Base-by-base conservation (phyloP, 2,888 invertebrate species). In the Sipha maydis region DNA sequence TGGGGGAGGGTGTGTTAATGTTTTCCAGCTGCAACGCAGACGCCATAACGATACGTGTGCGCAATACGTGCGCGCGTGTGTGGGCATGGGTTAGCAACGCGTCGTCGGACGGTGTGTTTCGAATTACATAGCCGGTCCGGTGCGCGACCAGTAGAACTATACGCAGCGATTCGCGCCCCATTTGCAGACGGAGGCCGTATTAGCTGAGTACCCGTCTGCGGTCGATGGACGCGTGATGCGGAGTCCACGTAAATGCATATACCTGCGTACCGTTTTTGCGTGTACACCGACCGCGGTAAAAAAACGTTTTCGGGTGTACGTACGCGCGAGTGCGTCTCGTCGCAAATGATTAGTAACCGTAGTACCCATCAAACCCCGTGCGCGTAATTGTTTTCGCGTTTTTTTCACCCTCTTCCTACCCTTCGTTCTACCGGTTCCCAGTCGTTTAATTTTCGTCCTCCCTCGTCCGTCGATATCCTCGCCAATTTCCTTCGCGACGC, bases 111-210 rank as follows among this genome's bases (percentile, higher is more conserved):
- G n/a, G n/a, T n/a, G n/a, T n/a, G n/a, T n/a, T n/a, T n/a, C n/a
- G n/a, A n/a, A n/a, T n/a, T n/a, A n/a, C n/a, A n/a, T n/a, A n/a
- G n/a, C n/a, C n/a, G n/a, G n/a, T n/a, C n/a, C n/a, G n/a, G n/a
- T n/a, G n/a, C n/a, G n/a, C n/a, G n/a, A n/a, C n/a, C n/a, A n/a
- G n/a, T n/a, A n/a, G n/a, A n/a, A n/a, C 38, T 1, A 14, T 69
- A 28, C 31, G 54, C 38, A 34, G 75, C 84, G 21, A 76, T 84
- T 84, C 76, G 84, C 84, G 76, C 75, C 84, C 84, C 84, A 75
- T 84, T 84, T 76, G 75, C 73, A 56, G 31, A 38, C 25, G 38
- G 41, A 8, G 9, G 14, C 61, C n/a, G n/a, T n/a, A n/a, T n/a
- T n/a, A n/a, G n/a, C n/a, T n/a, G 71, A 54, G 71, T 71, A 79